Conservation (phyloP, 2,113 vertebrate species). For the Nerophis ophidion region DNA sequence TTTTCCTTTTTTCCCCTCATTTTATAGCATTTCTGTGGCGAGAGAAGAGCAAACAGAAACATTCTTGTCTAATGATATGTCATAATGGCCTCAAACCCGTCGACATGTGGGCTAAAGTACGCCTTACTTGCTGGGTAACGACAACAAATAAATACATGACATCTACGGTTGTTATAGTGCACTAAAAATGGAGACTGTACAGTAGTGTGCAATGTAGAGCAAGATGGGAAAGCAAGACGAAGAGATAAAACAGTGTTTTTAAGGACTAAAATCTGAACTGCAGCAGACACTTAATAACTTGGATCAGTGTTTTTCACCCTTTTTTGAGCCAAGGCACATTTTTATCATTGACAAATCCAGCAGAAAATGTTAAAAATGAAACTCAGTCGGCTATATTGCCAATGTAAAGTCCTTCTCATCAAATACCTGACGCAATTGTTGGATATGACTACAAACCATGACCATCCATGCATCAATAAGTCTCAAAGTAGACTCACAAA, state of each 20-base stretch:
- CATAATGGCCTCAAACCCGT: conserved; percentile 44
- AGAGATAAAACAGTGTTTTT: conserved; percentile 1
- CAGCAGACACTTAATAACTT: too few relatives aligned
- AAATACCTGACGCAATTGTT: too few relatives aligned
- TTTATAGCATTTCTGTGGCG: conserved; percentile 42
- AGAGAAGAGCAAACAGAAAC: conserved; percentile 42
- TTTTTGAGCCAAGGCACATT: too few relatives aligned
- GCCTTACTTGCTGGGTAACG: conserved; percentile 1
- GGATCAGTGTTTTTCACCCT: too few relatives aligned
- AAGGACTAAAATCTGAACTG: conserved; percentile 15
- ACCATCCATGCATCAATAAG: too few relatives aligned
- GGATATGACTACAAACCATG: too few relatives aligned
- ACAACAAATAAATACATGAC: not conserved
- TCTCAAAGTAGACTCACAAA: too few relatives aligned
- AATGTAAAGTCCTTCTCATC: too few relatives aligned
- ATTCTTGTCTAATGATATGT: conserved; percentile 52
- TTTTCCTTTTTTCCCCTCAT: not conserved
- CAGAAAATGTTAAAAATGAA: too few relatives aligned
- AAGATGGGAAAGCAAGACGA: not conserved
- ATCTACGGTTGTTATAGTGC: too few relatives aligned
- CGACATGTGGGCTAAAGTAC: conserved; percentile 28
- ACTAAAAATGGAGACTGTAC: conserved; percentile 3
- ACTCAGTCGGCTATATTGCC: too few relatives aligned
- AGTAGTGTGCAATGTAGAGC: not conserved
- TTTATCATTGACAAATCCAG: too few relatives aligned